Conservation (phyloP, 2,113 vertebrate genomes). For the Tinamus guttatus region DNA sequence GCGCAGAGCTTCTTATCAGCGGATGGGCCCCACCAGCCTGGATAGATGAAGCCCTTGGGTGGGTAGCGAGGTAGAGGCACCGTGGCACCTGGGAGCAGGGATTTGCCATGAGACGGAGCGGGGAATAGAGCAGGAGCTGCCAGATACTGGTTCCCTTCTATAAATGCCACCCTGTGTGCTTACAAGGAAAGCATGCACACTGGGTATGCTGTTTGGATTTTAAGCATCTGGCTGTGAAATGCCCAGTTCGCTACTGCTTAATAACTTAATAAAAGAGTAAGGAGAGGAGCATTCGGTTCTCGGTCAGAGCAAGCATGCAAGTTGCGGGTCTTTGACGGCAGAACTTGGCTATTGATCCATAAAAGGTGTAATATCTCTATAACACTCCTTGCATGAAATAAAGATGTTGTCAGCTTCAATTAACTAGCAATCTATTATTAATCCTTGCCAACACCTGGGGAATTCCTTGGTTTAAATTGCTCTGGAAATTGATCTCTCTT, state of each 20-base stretch:
- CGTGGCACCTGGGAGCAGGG: neutral
- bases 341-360: neutral
- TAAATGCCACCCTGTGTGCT: neutral
- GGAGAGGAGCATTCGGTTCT: neutral
- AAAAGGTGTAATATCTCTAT: neutral
- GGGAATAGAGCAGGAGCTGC: neutral
- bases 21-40: neutral
- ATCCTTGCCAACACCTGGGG: neutral
- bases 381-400: conserved; percentile 14
- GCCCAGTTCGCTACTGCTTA: neutral
- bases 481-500: neutral
- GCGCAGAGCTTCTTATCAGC: neutral
- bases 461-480: neutral
- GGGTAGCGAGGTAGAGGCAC: fast-evolving
- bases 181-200: fast-evolving
- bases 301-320: fast-evolving
- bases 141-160: neutral
- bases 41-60: neutral
- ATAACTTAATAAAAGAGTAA: neutral
- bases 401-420: conserved; percentile 18
- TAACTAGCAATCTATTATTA: conserved; percentile 26
- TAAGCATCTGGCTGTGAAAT: neutral
- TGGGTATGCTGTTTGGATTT: neutral
- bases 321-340: fast-evolving
- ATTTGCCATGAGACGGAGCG: neutral